Conservation (phyloP, 1,140 invertebrate genomes). For the Neodiprion pinetum region DNA sequence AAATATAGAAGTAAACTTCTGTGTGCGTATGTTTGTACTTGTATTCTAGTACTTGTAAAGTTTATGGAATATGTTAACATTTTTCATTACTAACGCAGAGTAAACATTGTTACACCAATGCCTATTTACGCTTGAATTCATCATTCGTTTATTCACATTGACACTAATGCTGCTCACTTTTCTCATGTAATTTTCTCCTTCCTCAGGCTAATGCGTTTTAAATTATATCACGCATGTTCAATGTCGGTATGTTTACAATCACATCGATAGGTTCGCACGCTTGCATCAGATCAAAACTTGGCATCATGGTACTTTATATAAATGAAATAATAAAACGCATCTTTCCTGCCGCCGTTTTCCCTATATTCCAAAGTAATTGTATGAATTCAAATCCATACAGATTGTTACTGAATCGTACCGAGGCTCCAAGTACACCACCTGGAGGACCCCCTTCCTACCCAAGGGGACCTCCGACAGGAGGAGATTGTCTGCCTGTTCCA, state of each 20-base stretch:
- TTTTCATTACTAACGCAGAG: background rate
- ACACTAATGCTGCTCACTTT: conserved; percentile 11
- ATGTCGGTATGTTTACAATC: too few relatives aligned
- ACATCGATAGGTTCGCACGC: background rate
- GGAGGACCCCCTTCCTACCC: conserved; percentile 71
- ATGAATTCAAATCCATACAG: conserved; percentile 28
- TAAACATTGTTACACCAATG: background rate
- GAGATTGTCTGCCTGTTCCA: conserved; percentile 69
- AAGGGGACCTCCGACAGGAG: conserved; percentile 64
- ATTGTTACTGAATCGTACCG: conserved; percentile 46
- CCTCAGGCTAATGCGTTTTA: background rate
- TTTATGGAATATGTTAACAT: too few relatives aligned
- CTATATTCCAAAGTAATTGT: background rate
- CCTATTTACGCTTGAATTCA: background rate
- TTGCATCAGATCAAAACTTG: background rate
- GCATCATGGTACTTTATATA: background rate
- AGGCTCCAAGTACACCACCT: conserved; percentile 64
- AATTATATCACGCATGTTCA: conserved; percentile 13
- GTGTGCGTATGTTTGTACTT: too few relatives aligned
- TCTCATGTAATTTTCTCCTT: conserved; percentile 4
- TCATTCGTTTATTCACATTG: conserved; percentile 17
- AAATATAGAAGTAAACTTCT: too few relatives aligned
- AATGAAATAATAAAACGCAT: conserved; percentile 1
- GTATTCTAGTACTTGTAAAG: too few relatives aligned
- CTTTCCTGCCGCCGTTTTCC: background rate